These are phyloP conservation scores for Papilio machaon DNA, from an alignment of 1,140 invertebrate genomes.

Conservation along the genomic window DNA sequence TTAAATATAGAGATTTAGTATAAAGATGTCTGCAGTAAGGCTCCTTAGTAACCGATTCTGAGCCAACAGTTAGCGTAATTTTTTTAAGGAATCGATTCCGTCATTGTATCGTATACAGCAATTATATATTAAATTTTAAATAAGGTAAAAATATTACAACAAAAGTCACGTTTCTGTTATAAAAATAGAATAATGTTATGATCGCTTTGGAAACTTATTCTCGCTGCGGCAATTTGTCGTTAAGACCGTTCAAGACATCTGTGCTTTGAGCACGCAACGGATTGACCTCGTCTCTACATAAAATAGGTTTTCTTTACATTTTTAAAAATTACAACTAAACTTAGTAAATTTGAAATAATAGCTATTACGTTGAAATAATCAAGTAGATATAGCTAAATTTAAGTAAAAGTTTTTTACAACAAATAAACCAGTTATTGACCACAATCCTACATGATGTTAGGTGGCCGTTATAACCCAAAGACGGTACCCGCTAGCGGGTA, in stretches of 20 bases:
- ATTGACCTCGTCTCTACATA: not conserved
- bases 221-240: constrained; percentile 10
- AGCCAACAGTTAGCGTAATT: not conserved
- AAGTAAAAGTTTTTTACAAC: not conserved
- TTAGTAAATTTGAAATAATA: not conserved
- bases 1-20: too few species aligned
- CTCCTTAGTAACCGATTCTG: too few species aligned
- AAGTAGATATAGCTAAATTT: too few species aligned
- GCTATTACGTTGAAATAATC: too few species aligned
- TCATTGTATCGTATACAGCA: too few species aligned
- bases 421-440: too few species aligned
- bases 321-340: not conserved
- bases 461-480: too few species aligned
- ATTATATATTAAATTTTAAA: not conserved
- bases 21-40: too few species aligned
- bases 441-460: too few species aligned
- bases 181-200: constrained; percentile 15
- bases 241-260: constrained; percentile 22
- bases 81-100: too few species aligned
- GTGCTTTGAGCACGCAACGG: not conserved
- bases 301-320: not conserved
- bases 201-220: constrained; percentile 1
- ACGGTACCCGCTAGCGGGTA: too few species aligned
- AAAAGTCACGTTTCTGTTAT: not conserved
- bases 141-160: not conserved